Percentiles rank a stretch among this genome's conserved stretches.
phyloP scores from a whole-genome alignment of 2,113 vertebrate species.

The Perca schrenkii region DNA sequence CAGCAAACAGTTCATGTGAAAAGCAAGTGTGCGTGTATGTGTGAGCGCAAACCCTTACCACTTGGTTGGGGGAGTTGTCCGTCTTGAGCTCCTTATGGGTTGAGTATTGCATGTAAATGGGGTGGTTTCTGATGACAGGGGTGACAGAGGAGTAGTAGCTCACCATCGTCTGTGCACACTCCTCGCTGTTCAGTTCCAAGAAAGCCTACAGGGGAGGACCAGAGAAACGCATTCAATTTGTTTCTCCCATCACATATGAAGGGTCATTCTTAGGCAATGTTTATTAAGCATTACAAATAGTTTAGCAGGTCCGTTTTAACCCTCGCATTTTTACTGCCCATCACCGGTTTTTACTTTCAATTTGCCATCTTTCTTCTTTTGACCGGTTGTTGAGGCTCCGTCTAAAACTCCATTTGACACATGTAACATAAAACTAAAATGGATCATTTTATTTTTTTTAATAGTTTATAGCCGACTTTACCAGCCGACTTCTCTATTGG shows the following conservation, averaged over 20 bases:
- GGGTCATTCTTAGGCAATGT: neutral
- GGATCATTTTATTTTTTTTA: too few relatives aligned
- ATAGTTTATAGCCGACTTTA: too few relatives aligned
- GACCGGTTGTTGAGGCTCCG: too few relatives aligned
- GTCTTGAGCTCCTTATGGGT: constrained; percentile 99
- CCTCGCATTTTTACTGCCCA: neutral
- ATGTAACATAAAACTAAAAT: too few relatives aligned
- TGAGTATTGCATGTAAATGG: constrained; percentile 97
- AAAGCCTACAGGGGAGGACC: constrained; percentile 87
- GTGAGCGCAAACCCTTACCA: constrained; percentile 79
- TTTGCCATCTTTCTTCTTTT: neutral
- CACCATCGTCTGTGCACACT: constrained; percentile 97
- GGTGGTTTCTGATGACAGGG: constrained; percentile 92
- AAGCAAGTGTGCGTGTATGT: neutral
- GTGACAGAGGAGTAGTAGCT: constrained; percentile 96
- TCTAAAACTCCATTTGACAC: too few relatives aligned
- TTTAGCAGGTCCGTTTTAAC: neutral
- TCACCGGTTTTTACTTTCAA: neutral
- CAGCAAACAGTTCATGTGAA: neutral
- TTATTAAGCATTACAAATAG: neutral
- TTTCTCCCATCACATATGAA: neutral
- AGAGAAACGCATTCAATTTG: constrained; percentile 6
- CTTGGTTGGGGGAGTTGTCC: constrained; percentile 96
- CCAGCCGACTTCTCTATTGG: too few relatives aligned
- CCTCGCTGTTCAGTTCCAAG: constrained; percentile 95